A percentile compares a stretch with the other conserved stretches of the same genome.
phyloP scores from a whole-genome alignment of 30 jellyfish, hydroid and myxozoan genomes.

The Mastigias papua region DNA sequence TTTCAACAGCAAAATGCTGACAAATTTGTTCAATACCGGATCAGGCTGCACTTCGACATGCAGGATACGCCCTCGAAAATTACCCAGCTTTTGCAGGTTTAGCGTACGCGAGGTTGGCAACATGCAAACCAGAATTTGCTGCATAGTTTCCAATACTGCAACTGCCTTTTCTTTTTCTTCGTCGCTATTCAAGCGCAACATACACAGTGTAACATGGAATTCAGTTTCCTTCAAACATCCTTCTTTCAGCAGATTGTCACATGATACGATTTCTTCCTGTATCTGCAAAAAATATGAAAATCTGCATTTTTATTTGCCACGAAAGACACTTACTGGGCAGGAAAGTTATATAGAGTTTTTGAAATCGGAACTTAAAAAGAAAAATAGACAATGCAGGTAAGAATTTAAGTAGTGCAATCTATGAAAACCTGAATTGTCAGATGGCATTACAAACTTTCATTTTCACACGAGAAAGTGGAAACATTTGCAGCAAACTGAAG shows the following conservation, averaged over 20 bases:
- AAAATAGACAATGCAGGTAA: too few relatives aligned
- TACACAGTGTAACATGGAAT: slow-evolving; percentile 92
- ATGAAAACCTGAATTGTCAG: too few relatives aligned
- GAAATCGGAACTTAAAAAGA: too few relatives aligned
- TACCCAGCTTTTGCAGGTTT: slow-evolving; percentile 55
- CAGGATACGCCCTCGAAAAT: slow-evolving; percentile 88
- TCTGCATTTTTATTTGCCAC: too few relatives aligned
- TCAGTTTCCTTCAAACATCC: slow-evolving; percentile 63
- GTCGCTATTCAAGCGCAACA: slow-evolving; percentile 84
- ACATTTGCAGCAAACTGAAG: too few relatives aligned
- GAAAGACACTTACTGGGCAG: not conserved
- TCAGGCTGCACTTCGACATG: slow-evolving; percentile 70
- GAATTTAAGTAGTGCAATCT: too few relatives aligned
- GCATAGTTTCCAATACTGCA: slow-evolving; percentile 65
- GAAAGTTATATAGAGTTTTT: not conserved
- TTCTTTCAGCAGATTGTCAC: slow-evolving; percentile 79
- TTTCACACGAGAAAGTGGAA: too few relatives aligned
- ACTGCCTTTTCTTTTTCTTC: slow-evolving; percentile 76
- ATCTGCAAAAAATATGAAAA: slow-evolving; percentile 51
- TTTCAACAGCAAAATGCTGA: slow-evolving; percentile 65
- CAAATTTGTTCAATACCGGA: slow-evolving; percentile 75
- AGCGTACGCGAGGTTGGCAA: slow-evolving; percentile 68
- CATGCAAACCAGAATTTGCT: slow-evolving; percentile 81
- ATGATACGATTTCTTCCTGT: slow-evolving; percentile 80
- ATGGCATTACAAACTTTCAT: too few relatives aligned